Base-by-base conservation (phyloP, 2,888 invertebrate genomes). In the Autographa gamma region DNA sequence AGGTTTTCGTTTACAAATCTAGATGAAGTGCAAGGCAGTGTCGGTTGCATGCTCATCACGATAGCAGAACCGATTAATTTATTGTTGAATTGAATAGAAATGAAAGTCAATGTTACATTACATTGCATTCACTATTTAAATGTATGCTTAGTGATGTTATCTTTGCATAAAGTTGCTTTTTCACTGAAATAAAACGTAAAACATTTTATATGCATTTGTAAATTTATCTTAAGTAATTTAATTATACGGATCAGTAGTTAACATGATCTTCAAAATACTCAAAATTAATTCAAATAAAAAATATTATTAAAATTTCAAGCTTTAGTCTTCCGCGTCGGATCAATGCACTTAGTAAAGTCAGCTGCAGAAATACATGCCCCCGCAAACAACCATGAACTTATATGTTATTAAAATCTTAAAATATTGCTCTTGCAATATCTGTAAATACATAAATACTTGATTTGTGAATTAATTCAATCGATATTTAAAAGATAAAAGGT, bases 321-420 rank as follows among this genome's bases (percentile, higher is more conserved):
- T n/a, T 63, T 66, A 52, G 58, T 66, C 65, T 76, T 61, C 41
- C 16, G 14, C 66, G 32, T 14, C 66, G 60, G 70, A 74, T 71
- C 81, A 80, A 65, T 67, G 73, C 59, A 66, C 71, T 32, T 64
- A 25, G 19, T 11, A 11, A 25, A 56, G 54, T 56, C 54, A 56
- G 54, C 54, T 56, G 54, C 54, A 25, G 11, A 18, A 54, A 19
- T 54, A 52, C 52, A 18, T 52, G 8, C 52, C n/a, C 16, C 8
- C 52, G 14, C 5, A 18, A 54, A 3, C 19, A 11, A 19, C 18
- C 54, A 19, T 54, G 54, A 54, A 54, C 18, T 54, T 54, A 54
- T 19, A 19, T 19, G 54, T 19, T 54, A 54, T 19, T 19, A 16
- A 60, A 60, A 60, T 34, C 14, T 16, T 60, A 38, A 60, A 13